A percentile compares a stretch with the other conserved stretches of the same genome.
These are phyloP conservation scores for Yponomeuta evonymella DNA, from an alignment of 2,888 invertebrate genomes.

Conservation along the genomic window DNA sequence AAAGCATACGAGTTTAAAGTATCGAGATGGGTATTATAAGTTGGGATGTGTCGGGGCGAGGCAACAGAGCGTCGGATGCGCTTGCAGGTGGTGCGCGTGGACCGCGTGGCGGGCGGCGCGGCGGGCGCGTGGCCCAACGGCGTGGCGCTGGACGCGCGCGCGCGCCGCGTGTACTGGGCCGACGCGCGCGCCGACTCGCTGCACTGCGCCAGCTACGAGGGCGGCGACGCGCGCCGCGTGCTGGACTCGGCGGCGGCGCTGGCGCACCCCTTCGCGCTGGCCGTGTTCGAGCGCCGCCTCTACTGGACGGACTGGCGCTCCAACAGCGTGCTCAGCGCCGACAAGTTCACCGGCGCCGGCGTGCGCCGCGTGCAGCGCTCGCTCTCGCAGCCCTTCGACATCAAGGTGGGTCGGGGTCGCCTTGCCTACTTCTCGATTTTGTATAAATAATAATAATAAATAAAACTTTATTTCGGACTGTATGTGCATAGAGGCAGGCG, in stretches of 20 bases:
- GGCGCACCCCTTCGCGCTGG: conserved; percentile 92
- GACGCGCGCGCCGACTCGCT: conserved; percentile 73
- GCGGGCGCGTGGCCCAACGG: conserved; percentile 91
- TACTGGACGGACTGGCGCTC: conserved; percentile 97
- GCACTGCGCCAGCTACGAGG: conserved; percentile 78
- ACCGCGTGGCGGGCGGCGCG: conserved; percentile 68
- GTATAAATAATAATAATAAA: too few relatives aligned
- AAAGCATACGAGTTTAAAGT: too few relatives aligned
- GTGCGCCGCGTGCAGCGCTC: conserved; percentile 87
- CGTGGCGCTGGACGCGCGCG: conserved; percentile 84
- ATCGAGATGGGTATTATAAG: too few relatives aligned
- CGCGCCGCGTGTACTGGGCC: conserved; percentile 87
- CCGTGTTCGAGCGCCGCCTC: conserved; percentile 89
- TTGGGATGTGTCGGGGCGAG: too few relatives aligned
- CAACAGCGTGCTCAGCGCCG: conserved; percentile 89
- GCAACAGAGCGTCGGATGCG: not conserved
- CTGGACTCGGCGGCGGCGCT: conserved; percentile 84
- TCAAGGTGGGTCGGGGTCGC: conserved; percentile 75
- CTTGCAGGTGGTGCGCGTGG: conserved; percentile 56
- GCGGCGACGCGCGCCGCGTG: conserved; percentile 81
- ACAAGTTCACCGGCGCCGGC: conserved; percentile 90
- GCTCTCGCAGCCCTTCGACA: conserved; percentile 92
- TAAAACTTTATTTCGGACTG: too few relatives aligned
- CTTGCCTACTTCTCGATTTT: too few relatives aligned
- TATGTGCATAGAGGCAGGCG: too few relatives aligned